Evolutionary conservation across 2,113 vertebrate genomes (phyloP), one percentile per base, ranked within the genome.

Genomic region (Chiloscyllium plagiosum): DNA sequence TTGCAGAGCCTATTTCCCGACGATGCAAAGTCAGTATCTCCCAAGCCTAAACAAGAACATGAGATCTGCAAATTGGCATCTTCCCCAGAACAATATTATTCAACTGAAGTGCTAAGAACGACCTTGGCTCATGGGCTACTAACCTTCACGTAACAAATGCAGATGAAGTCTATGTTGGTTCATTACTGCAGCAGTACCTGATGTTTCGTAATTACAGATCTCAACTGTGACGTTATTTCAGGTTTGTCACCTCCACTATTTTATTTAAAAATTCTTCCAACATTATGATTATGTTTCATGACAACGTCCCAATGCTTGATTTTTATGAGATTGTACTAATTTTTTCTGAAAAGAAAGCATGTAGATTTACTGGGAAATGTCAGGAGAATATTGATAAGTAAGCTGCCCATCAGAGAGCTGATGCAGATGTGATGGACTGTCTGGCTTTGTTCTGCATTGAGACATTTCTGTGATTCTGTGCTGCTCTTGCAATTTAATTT

Each of bases 1-100:
- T 50, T 72, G 26, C 42, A 95, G 50, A 72, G 42, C 68, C 94
- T 95, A 69, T 95, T 95, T 72, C 68, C 94, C 68, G 72, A 95
- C 94, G 72, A 72, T 95, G 20, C 24, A 72, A 95, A 50, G 69
- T 95, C 65, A 72, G 22, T 4, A 42, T 94, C 93, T 70, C n/a
- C 66, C 4, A 70, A 95, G 15, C 66, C 42, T 69, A 72, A 72
- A 95, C 42, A 52, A 72, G 69, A 72, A 72, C 29, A 95, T 72
- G n/a, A 72, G 24, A 72, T 70, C 4, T 50, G 20, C 68, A 95
- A 95, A 95, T 95, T 72, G 68, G 68, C 24, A 72, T 47, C 68
- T 72, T 72, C 68, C 37, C 26, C 17, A 5, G 68, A 65, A 37
- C 56, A 66, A 0, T 65, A n/a, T 33, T 66, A 66, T 92, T 66